Evolutionary conservation across 2,113 vertebrate species (phyloP).

Genomic region (Microtus montanus): DNA sequence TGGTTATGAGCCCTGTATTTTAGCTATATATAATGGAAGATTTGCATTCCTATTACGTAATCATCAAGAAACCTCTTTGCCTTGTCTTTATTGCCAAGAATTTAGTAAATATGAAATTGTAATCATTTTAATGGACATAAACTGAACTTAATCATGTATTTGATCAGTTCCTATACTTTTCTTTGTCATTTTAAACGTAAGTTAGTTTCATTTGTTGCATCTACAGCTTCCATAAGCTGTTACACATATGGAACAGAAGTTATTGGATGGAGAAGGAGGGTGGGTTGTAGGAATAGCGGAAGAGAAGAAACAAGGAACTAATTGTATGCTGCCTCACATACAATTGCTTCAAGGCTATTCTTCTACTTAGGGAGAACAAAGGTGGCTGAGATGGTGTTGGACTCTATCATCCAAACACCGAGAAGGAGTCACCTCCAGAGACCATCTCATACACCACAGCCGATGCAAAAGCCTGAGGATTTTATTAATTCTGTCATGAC

Average conservation of each 20-base stretch:
- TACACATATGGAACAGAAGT: too few relatives aligned
- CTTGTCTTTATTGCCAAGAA: neutral
- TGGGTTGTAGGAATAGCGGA: neutral
- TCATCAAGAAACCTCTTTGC: too few relatives aligned
- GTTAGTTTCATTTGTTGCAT: neutral
- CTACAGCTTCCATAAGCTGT: neutral
- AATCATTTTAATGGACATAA: neutral
- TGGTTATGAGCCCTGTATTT: neutral
- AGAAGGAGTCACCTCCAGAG: too few relatives aligned
- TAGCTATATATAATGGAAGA: neutral
- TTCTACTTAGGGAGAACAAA: neutral
- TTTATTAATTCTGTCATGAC: too few relatives aligned
- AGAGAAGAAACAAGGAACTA: too few relatives aligned
- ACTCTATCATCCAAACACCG: too few relatives aligned
- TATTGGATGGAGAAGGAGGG: neutral
- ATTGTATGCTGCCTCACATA: too few relatives aligned
- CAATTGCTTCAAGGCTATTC: neutral
- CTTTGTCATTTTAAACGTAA: neutral
- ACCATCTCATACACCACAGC: too few relatives aligned
- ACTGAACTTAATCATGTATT: neutral
- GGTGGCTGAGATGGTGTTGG: neutral
- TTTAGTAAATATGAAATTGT: neutral
- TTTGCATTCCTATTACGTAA: neutral
- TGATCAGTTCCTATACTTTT: neutral
- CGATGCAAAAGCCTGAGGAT: too few relatives aligned